Conservation (phyloP, 2,113 vertebrate species). For the Aspidoscelis tigris region DNA sequence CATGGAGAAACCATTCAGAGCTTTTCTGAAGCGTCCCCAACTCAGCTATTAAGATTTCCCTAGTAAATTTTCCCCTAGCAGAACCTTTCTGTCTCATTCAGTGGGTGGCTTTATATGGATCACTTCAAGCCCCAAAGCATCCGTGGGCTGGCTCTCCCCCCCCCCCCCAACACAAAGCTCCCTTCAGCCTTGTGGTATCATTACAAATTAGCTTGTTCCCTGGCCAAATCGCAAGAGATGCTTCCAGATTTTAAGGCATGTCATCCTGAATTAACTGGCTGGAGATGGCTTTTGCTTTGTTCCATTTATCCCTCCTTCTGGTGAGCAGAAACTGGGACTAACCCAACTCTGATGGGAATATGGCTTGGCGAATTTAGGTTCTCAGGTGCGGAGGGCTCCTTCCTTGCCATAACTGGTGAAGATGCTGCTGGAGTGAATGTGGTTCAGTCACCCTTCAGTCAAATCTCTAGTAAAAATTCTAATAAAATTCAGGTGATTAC, state of each 20-base stretch:
- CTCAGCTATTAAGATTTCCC: conserved; percentile 46
- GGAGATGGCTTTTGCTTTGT: background rate
- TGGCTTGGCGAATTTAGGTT: background rate
- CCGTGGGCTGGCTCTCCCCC: conserved; percentile 72
- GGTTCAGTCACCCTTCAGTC: too few relatives aligned
- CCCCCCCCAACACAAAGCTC: background rate
- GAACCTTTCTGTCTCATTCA: conserved; percentile 69
- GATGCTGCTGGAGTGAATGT: background rate
- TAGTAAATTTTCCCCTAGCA: conserved; percentile 64
- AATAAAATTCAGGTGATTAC: background rate
- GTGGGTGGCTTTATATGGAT: conserved; percentile 73
- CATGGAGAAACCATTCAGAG: background rate
- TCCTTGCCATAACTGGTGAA: background rate
- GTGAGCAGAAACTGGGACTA: conserved; percentile 15
- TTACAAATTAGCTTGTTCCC: conserved; percentile 60
- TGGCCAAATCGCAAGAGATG: conserved; percentile 58
- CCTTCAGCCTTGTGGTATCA: conserved; percentile 68
- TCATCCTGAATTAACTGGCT: conserved; percentile 10
- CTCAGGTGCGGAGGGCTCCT: background rate
- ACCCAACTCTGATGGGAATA: background rate
- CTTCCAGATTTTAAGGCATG: conserved; percentile 63
- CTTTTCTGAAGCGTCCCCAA: conserved; percentile 28
- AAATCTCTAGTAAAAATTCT: too few relatives aligned
- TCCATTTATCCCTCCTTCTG: background rate
- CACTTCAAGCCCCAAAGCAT: conserved; percentile 69